Base-by-base conservation (phyloP, 2,113 vertebrate species). In the Phyllostomus discolor region DNA sequence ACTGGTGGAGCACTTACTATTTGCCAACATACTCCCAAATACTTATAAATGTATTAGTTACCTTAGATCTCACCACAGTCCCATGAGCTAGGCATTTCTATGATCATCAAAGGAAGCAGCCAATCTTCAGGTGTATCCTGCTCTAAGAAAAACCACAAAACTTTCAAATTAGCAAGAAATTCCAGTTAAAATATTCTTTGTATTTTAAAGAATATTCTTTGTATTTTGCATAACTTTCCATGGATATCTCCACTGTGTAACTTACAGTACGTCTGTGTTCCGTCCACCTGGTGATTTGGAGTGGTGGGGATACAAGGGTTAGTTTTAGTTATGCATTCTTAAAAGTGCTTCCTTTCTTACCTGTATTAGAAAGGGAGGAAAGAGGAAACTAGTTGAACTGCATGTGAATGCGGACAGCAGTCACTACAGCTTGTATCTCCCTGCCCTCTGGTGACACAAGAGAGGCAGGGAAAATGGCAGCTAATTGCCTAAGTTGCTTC, bases 181-280 rank as follows among this genome's bases (percentile, higher is more conserved):
- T 43, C 14, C 20, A 43, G 35, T n/a, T n/a, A 86, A 46, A 48
- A 48, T 48, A 48, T 48, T 48, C 46, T 48, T n/a, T n/a, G n/a
- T n/a, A n/a, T n/a, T n/a, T n/a, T n/a, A n/a, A n/a, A n/a, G n/a
- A n/a, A n/a, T n/a, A n/a, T n/a, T n/a, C n/a, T n/a, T n/a, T 67
- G 14, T 62, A 7, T 59, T 62, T 85, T 78, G 28, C n/a, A 4
- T 64, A 15, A 7, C 50, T 95, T 62, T n/a, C 11, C 48, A 70
- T 24, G 7, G 2, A 0, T 35, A 26, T 5, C 38, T 84, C 26
- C 24, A 7, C 26, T 52, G 16, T 54, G 0, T 19, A 54, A n/a
- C 7, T 54, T 46, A 19, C 0, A 11, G 19, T 7, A 4, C 0
- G 14, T 88, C 33, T 72, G 2, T 1, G 6, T 66, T 86, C 46